Conservation (phyloP, 2,888 invertebrate genomes). For the Tortricodes alternella region DNA sequence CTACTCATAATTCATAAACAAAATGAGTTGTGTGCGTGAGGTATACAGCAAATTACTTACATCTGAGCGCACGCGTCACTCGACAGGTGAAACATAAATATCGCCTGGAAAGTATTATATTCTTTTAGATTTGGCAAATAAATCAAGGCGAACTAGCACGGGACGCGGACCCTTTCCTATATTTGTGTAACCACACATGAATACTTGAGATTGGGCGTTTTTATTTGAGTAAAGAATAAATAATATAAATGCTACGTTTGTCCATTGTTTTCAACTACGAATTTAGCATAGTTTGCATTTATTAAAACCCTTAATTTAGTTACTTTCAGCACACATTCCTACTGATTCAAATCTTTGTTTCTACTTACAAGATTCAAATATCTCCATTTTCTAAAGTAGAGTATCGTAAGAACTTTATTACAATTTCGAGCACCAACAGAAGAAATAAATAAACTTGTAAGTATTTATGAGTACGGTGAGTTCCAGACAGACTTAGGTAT, state of each 20-base stretch:
- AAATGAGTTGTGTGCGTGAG: slow-evolving; percentile 29
- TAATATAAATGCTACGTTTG: neutral
- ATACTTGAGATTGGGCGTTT: slow-evolving; percentile 9
- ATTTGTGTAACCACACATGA: slow-evolving; percentile 24
- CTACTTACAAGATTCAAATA: too few relatives aligned
- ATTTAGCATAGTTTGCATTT: neutral
- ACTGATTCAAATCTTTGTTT: too few relatives aligned
- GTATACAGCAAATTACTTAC: slow-evolving; percentile 27
- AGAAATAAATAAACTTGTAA: too few relatives aligned
- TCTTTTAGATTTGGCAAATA: slow-evolving; percentile 32
- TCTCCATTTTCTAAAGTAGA: too few relatives aligned
- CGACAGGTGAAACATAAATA: slow-evolving; percentile 32
- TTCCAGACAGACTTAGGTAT: too few relatives aligned
- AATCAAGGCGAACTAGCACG: slow-evolving; percentile 26
- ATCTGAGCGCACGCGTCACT: slow-evolving; percentile 17
- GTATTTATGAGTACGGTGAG: too few relatives aligned
- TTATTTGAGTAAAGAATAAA: neutral
- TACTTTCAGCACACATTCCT: too few relatives aligned
- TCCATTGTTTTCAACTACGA: neutral
- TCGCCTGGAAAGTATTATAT: slow-evolving; percentile 30
- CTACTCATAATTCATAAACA: slow-evolving; percentile 27
- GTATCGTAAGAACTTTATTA: too few relatives aligned
- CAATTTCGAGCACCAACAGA: too few relatives aligned
- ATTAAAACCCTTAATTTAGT: neutral
- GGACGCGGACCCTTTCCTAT: slow-evolving; percentile 1